Evolutionary conservation across 2,888 invertebrate species (phyloP).

Genomic region (Pristionchus fissidentatus): DNA sequence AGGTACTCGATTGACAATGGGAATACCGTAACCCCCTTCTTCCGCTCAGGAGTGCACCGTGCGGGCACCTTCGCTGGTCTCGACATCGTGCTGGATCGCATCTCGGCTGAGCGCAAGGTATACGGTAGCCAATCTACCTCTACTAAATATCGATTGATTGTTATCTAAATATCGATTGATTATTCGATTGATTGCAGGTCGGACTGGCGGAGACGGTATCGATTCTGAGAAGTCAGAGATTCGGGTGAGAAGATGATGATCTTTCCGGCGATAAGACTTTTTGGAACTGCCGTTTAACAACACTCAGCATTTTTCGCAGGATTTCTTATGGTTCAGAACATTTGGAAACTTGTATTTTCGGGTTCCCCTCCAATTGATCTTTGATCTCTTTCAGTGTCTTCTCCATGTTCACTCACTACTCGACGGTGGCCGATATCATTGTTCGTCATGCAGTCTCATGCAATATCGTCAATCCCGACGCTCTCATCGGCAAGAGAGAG

Average conservation of each 20-base stretch:
- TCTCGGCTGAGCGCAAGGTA: conserved; percentile 52
- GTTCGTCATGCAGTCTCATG: conserved; percentile 50
- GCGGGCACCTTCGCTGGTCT: conserved; percentile 53
- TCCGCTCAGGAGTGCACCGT: conserved; percentile 51
- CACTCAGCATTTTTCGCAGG: no score
- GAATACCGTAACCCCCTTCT: background rate
- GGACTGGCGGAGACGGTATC: conserved; percentile 52
- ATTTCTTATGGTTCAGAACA: background rate
- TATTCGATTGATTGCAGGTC: conserved; percentile 41
- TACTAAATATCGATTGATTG: background rate
- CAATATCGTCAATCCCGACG: conserved; percentile 41
- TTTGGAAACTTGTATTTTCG: no score
- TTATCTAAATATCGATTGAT: conserved; percentile 29
- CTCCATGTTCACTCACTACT: conserved; percentile 51
- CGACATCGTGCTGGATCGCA: conserved; percentile 52
- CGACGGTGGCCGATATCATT: conserved; percentile 49
- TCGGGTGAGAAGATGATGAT: conserved; percentile 44
- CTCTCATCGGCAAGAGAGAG: conserved; percentile 8
- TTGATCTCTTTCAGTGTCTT: conserved; percentile 41
- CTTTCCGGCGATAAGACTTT: no score
- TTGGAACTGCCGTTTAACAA: no score
- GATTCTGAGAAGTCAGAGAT: conserved; percentile 50
- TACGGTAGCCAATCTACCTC: background rate
- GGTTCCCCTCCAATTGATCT: no score
- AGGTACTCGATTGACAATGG: background rate